phyloP scores from a whole-genome alignment of 2,888 invertebrate species.

The Julus scandinavius region DNA sequence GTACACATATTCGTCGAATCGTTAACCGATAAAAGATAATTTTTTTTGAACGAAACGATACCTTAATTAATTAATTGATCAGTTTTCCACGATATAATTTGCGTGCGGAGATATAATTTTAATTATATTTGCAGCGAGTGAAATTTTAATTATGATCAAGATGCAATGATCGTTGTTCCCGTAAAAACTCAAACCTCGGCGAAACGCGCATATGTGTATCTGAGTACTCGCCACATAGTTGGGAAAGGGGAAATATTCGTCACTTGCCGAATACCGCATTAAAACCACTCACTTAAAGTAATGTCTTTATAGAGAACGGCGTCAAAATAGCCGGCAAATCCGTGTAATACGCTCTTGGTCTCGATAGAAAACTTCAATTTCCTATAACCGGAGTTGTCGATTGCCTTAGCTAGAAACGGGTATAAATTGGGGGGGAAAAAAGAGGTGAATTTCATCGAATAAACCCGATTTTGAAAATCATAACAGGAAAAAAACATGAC shows the following conservation, averaged over 20 bases:
- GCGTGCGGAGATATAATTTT: no score
- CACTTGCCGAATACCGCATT: not conserved
- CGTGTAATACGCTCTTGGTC: slow-evolving; percentile 86
- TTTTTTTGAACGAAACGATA: no score
- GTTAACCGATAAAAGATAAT: no score
- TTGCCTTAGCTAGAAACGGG: slow-evolving; percentile 64
- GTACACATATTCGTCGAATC: no score
- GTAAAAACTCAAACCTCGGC: no score
- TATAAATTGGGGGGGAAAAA: no score
- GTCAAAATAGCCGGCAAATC: slow-evolving; percentile 96
- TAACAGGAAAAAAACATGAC: not conserved
- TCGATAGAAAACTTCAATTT: slow-evolving; percentile 76
- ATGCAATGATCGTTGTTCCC: no score
- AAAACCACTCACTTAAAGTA: slow-evolving; percentile 74
- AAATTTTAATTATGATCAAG: no score
- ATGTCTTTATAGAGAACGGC: slow-evolving; percentile 85
- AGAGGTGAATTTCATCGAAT: not conserved
- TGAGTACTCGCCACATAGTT: not conserved
- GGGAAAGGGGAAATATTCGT: not conserved
- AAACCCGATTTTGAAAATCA: not conserved
- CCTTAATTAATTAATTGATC: no score
- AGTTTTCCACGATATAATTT: no score
- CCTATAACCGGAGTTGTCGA: slow-evolving; percentile 80
- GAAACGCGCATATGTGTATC: no score
- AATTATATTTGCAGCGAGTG: no score